Base-by-base conservation (phyloP, 2,113 vertebrate genomes). In the Melanocharis versteri region DNA sequence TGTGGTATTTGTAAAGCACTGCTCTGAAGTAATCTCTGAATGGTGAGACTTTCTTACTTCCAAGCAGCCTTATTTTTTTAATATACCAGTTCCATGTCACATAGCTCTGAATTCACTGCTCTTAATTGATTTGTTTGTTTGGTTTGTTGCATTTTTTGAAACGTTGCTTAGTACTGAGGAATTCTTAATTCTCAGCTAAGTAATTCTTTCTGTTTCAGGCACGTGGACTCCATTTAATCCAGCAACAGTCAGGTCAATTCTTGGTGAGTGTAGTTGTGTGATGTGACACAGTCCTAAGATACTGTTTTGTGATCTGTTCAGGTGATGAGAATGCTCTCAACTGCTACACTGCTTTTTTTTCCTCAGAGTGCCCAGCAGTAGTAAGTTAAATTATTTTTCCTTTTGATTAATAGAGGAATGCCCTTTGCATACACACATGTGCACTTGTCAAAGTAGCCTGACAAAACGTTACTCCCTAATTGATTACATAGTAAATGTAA, bases 151-250 rank as follows among this genome's bases (percentile, higher is more conserved):
- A 11, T 27, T 84, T 83, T 39, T 58, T 54, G 5, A 40, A 57
- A 23, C 21, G 7, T 37, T 18, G n/a, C 79, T 27, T 81, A 37
- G 21, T 37, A 42, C 8, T 50, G 44, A 75, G 60, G 21, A 92
- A 78, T 45, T 65, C 48, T 54, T 65, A 15, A 44, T 65, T 44
- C 19, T 65, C 9, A 79, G 1, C 47, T 84, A 75, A 96, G 27
- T 47, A 33, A 47, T 75, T 83, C 77, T 97, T 47, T 97, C 64
- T 93, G 37, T 98, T 98, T 82, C 98, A 99, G 99, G 99, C 83
- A 99, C 99, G 0, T 99, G 99, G 99, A 99, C 99, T 88, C 99
- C 99, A 5, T 99, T 99, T 97, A 99, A 99, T 90, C 99, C 99
- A 28, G 98, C 99, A 97, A 99, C 99, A 1, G 99, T 99, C 65